Percentiles rank a stretch among this genome's conserved stretches.
Evolutionary conservation across 2,888 invertebrate species (phyloP).

Genomic region (Tromatobia lineatoria): DNA sequence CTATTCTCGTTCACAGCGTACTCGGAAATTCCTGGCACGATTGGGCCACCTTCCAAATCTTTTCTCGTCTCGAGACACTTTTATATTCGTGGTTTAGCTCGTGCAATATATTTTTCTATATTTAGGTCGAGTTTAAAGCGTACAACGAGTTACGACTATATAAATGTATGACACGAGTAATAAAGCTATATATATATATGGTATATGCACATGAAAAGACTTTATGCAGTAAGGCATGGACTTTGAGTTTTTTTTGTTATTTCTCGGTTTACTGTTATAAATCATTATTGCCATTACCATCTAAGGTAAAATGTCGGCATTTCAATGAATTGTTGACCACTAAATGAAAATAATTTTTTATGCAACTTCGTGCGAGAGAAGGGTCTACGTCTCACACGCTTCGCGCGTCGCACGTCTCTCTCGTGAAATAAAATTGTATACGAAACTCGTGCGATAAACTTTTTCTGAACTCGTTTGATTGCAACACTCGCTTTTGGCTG

Average conservation of each 20-base stretch:
- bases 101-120: conserved; percentile 31
- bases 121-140: conserved; percentile 18
- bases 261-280: neutral
- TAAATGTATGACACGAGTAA: conserved; percentile 27
- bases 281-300: no score
- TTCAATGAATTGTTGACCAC: no score
- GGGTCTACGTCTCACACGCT: no score
- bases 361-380: no score
- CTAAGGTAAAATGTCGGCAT: no score
- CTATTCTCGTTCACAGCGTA: conserved; percentile 4
- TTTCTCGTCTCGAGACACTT: conserved; percentile 36
- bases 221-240: neutral
- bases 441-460: no score
- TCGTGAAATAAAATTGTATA: no score
- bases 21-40: conserved; percentile 47
- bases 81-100: conserved; percentile 33
- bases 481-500: no score
- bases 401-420: no score
- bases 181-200: conserved; percentile 1
- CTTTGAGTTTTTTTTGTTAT: neutral
- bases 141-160: conserved; percentile 20
- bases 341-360: neutral
- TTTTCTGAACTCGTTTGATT: no score
- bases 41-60: conserved; percentile 54
- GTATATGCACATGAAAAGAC: neutral